Base-by-base conservation (phyloP, 2,888 invertebrate genomes). In the Ophioninae sp. region DNA sequence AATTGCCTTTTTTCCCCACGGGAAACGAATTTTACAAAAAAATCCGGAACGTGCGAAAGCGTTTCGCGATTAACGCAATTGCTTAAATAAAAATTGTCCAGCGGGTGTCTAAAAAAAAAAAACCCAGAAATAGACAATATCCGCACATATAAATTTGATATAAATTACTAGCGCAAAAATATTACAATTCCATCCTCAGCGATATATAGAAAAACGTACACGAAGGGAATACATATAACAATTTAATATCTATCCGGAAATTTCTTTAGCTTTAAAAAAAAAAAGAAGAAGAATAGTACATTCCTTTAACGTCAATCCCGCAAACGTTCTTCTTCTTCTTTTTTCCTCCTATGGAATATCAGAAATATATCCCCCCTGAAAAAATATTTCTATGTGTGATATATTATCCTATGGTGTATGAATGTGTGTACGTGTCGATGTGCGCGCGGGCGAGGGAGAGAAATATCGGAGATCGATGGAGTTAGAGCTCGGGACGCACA, bases 351-450 rank as follows among this genome's bases (percentile, higher is more conserved):
- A 61, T 30, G 30, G 3, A 30, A 30, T 30, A 30, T 30, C 39
- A 61, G 61, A 61, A 73, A 61, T 20, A 13, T n/a, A 20, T 57
- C 57, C 21, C 69, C 41, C 70, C 65, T 70, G 74, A 79, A 83
- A 79, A 83, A 79, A 83, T 83, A 83, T 83, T 61, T 72, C 73
- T 74, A 74, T 77, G 59, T 69, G 13, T 82, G 65, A 57, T 65
- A 72, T 72, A 70, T 62, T 78, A 23, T 69, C 39, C 64, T 75
- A 72, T 61, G n/a, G n/a, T 69, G 30, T 57, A 62, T 50, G 67
- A 41, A 23, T 37, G 17, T 56, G 17, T 37, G 37, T 37, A 7
- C 5, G 57, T 50, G 23, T 69, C 23, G 17, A 13, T 50, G 50
- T 50, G 13, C 13, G 50, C 41, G 41, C 41, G 41, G 7, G 7